Evolutionary conservation across 2,797 vertebrate genomes (phyloP).

Genomic region (Taeniopygia guttata): DNA sequence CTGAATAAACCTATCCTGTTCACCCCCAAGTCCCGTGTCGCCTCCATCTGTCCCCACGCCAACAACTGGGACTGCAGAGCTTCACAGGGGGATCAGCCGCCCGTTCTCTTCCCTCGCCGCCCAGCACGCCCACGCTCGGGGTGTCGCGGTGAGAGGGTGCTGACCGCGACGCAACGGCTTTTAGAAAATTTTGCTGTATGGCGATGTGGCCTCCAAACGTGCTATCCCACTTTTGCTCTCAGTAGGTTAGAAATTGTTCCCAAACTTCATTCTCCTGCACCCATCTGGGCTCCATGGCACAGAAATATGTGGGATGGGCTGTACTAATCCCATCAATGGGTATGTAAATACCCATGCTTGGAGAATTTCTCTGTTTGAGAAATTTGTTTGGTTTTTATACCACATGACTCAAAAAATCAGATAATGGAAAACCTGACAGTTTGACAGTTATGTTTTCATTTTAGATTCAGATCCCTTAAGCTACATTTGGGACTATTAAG

Average conservation of each 20-base stretch:
- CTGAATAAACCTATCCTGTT: too few species aligned
- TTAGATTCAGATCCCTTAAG: background rate
- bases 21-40: too few species aligned
- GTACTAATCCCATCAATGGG: too few species aligned
- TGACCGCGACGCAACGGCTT: background rate
- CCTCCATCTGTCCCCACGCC: too few species aligned
- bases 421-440: background rate
- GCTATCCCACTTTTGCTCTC: background rate
- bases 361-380: background rate
- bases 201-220: background rate
- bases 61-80: too few species aligned
- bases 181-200: background rate
- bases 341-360: background rate
- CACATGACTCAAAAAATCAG: background rate
- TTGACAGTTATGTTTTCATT: background rate
- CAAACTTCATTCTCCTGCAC: background rate
- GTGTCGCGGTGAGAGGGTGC: too few species aligned
- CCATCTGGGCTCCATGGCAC: rapidly evolving
- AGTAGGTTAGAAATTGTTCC: background rate
- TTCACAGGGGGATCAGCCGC: too few species aligned
- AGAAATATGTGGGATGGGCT: background rate
- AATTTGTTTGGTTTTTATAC: background rate
- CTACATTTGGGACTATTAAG: background rate
- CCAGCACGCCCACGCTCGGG: too few species aligned
- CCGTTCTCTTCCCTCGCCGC: too few species aligned